Evolutionary conservation across 2,113 vertebrate species (phyloP), one percentile per base, ranked within the genome.

Genomic region (Nanger granti): DNA sequence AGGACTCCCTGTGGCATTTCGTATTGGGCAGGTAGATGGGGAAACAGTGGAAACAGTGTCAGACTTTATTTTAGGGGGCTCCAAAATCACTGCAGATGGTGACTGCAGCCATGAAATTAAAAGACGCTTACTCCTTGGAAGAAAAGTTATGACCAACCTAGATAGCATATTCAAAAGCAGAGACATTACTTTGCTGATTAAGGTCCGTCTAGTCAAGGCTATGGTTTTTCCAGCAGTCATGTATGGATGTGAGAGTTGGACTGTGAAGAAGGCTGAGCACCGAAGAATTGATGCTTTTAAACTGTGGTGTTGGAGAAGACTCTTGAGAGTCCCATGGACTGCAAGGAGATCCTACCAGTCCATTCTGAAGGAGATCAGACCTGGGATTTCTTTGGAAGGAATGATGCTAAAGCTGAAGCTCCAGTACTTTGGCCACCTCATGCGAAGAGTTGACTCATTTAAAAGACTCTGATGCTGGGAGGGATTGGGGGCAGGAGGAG

Each of bases 81-180:
- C 31, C 64, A 66, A 66, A 66, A 66, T 66, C 64, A 66, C 64
- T 34, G 31, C 3, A 66, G 31, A 34, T 66, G 62, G 31, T 64
- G 62, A 34, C 31, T 64, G 29, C 0, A 64, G 62, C 62, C 14
- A 17, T 17, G 62, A 34, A 66, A 66, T 66, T 34, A 4, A 17
- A 66, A 34, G 62, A 34, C 0, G 3, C 31, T 66, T 66, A 1
- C 31, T 64, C 0, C 0, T 1, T 64, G 62, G 29, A 64, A 64
- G 29, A 64, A 64, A 64, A 64, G 6, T 14, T 34, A 17, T 66
- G 62, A 66, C 62, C 62, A 17, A 34, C 62, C 31, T 34, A 34
- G 31, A 66, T 31, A 17, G 15, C 64, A 34, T 34, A 34, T 8
- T 34, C 17, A 8, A 66, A 66, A 66, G 31, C 64, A 66, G 60